Percentiles rank a stretch among this genome's conserved stretches.
Evolutionary conservation across 2,113 vertebrate genomes (phyloP).

Genomic region (Eulemur rufifrons): DNA sequence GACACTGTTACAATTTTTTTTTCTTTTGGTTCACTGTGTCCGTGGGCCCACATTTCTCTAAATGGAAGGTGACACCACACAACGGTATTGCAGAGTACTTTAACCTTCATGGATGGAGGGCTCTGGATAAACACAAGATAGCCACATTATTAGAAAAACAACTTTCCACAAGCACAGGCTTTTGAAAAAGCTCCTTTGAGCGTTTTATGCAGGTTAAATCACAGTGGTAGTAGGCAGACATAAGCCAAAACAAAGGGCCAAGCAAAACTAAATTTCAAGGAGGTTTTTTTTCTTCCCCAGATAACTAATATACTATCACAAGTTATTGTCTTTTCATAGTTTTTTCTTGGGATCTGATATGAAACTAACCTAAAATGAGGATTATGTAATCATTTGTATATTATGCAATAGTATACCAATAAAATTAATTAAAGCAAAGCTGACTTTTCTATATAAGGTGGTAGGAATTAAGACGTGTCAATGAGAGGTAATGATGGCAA

Average conservation of each 20-base stretch:
- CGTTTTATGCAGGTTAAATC: not conserved
- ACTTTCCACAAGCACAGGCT: not conserved
- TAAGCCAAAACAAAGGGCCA: not conserved
- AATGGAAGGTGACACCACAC: not conserved
- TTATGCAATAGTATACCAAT: not conserved
- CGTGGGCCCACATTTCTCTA: not conserved
- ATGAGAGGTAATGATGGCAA: not conserved
- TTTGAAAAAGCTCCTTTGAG: constrained; percentile 31
- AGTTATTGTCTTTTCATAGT: not conserved
- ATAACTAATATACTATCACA: not conserved
- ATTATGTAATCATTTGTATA: not conserved
- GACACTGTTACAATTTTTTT: not conserved
- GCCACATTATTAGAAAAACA: not conserved
- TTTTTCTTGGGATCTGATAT: not conserved
- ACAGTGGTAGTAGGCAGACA: not conserved
- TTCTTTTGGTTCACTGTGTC: not conserved
- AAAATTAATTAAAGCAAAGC: constrained; percentile 7
- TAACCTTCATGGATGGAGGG: not conserved
- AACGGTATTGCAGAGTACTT: not conserved
- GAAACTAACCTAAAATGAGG: not conserved
- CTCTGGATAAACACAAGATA: not conserved
- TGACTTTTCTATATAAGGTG: not conserved
- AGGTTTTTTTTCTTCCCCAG: not conserved
- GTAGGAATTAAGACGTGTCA: not conserved
- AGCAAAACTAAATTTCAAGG: not conserved